Base-by-base conservation (phyloP, 1,140 invertebrate species). In the Harlomillsia oculata region DNA sequence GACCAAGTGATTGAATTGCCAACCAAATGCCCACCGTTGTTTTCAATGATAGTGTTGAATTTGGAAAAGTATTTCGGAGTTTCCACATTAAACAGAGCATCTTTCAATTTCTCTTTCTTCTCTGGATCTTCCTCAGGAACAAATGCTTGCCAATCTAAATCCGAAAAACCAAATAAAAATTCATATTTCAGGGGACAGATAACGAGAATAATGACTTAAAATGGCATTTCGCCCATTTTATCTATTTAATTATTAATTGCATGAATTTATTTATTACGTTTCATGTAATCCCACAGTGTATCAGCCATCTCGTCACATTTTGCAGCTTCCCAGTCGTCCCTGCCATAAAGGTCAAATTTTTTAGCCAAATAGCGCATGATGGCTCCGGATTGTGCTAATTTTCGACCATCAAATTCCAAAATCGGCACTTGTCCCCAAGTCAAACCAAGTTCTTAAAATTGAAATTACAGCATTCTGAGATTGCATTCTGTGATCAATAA, bases 301-400 rank as follows among this genome's bases (percentile, higher is more conserved):
- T 80, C 80, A 23, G 78, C 78, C 23, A 80, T 69, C 54, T 76
- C 75, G 62, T 82, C 80, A 63, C 78, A 79, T 48, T 76, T 72
- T 62, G 82, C 73, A 20, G 76, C 73, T 72, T 84, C 80, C 76
- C 80, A 77, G 64, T 82, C 75, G 67, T 76, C 70, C 64, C 75
- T 70, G 45, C 78, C 78, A 64, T 76, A 70, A 56, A 86, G 68
- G 64, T 77, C 75, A 60, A 76, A 75, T 60, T 78, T 71, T 44
- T 70, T 72, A 0, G 80, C 84, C 4, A 45, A 9, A 21, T 45
- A 45, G 14, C 43, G 14, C 5, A 25, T 25, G 16, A 45, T 45
- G 11, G 43, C 23, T 25, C 21, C 9, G 5, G 43, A 20, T 21
- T 45, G 43, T 5, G 11, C 25, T 25, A 45, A 45, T 25, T 20